Conservation (phyloP, 2,797 vertebrate genomes). For the Phataginus tricuspis region DNA sequence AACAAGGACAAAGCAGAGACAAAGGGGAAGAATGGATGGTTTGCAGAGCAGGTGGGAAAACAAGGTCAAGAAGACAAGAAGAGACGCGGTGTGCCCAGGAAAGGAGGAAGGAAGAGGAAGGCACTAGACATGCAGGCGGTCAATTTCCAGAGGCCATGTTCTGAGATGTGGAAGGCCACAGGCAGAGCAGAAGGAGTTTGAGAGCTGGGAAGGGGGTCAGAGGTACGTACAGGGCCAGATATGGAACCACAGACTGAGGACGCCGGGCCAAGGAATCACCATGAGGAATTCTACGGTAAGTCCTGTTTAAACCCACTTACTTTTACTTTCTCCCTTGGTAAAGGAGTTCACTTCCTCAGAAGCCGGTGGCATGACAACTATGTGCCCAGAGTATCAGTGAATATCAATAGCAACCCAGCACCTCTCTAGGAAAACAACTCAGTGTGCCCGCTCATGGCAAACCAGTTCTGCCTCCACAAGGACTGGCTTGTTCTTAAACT, state of each 20-base stretch:
- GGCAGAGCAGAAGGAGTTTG: background rate
- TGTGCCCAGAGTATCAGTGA: background rate
- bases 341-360: background rate
- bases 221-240: background rate
- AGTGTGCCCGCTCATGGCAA: fast-evolving
- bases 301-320: background rate
- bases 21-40: background rate
- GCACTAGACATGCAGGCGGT: background rate
- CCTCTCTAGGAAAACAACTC: background rate
- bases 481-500: background rate
- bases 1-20: background rate
- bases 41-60: background rate
- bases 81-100: background rate
- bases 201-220: background rate
- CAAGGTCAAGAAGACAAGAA: background rate
- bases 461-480: background rate
- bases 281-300: background rate
- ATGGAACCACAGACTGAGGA: background rate
- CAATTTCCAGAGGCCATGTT: background rate
- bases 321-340: background rate
- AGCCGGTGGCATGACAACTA: background rate
- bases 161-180: background rate
- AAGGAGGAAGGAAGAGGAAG: background rate
- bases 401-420: background rate
- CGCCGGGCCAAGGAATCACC: background rate